phyloP scores from a whole-genome alignment of 2,113 vertebrate species.

The Agapornis roseicollis region DNA sequence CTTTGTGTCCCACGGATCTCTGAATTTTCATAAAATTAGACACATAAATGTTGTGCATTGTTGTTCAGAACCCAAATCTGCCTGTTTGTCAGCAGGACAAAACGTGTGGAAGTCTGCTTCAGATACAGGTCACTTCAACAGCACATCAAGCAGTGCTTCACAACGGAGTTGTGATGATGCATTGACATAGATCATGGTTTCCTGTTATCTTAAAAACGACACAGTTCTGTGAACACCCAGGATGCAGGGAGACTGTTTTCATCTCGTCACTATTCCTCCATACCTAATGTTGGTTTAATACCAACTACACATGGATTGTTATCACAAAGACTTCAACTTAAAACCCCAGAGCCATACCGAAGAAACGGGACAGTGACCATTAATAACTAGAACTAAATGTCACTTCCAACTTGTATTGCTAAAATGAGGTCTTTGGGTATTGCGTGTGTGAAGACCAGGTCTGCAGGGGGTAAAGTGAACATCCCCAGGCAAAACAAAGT shows the following conservation, averaged over 20 bases:
- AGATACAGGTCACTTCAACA: background rate
- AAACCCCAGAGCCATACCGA: background rate
- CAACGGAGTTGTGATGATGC: background rate
- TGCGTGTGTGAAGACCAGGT: background rate
- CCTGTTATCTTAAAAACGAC: background rate
- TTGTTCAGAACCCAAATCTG: background rate
- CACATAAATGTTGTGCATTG: background rate
- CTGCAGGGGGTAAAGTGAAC: background rate
- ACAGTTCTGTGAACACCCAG: background rate
- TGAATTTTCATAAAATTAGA: background rate
- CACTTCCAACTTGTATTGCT: background rate
- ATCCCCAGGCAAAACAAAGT: background rate
- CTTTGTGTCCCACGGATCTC: background rate
- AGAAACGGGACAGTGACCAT: background rate
- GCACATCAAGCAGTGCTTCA: background rate
- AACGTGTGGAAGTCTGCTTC: background rate
- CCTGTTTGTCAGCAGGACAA: background rate
- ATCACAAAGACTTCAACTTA: background rate
- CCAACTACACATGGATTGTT: background rate
- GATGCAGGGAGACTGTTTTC: background rate
- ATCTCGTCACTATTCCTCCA: background rate
- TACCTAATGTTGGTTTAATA: background rate
- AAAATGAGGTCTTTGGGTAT: background rate
- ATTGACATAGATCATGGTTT: background rate
- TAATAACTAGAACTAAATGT: background rate